Percentiles rank a stretch among this genome's conserved stretches.
phyloP scores from a whole-genome alignment of 2,888 invertebrate species.

The Eupithecia vulgata region DNA sequence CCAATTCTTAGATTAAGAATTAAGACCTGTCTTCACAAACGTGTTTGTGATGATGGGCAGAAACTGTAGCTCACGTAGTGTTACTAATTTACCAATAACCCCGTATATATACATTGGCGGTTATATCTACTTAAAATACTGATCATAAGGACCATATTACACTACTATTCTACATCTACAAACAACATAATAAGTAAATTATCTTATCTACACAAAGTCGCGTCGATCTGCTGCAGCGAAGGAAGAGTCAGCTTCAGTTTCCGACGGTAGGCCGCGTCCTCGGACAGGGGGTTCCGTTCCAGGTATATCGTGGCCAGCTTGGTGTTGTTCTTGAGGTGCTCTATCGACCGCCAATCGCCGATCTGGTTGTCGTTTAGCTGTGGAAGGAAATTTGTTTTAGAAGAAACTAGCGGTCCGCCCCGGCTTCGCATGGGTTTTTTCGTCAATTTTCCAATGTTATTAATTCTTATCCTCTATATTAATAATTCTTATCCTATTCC shows the following conservation, averaged over 20 bases:
- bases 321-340: conserved; percentile 87
- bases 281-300: conserved; percentile 94
- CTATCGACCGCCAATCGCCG: conserved; percentile 92
- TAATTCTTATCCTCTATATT: too few relatives aligned
- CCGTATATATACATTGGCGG: background rate
- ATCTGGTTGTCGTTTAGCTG: conserved; percentile 96
- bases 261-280: conserved; percentile 92
- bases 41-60: too few relatives aligned
- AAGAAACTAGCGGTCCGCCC: too few relatives aligned
- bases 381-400: background rate
- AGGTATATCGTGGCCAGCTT: conserved; percentile 94
- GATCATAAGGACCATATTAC: background rate
- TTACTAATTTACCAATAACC: too few relatives aligned
- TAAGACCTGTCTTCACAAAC: too few relatives aligned
- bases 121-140: background rate
- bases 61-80: too few relatives aligned
- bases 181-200: background rate
- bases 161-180: background rate
- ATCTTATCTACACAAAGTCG: conserved; percentile 92
- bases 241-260: conserved; percentile 95
- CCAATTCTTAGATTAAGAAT: too few relatives aligned
- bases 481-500: too few relatives aligned
- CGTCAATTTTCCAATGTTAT: too few relatives aligned
- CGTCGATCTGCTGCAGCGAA: conserved; percentile 96
- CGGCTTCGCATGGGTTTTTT: too few relatives aligned